Percentiles rank a stretch among this genome's conserved stretches.
phyloP scores from a whole-genome alignment of 1,140 invertebrate species.

The Drosophila truncata region DNA sequence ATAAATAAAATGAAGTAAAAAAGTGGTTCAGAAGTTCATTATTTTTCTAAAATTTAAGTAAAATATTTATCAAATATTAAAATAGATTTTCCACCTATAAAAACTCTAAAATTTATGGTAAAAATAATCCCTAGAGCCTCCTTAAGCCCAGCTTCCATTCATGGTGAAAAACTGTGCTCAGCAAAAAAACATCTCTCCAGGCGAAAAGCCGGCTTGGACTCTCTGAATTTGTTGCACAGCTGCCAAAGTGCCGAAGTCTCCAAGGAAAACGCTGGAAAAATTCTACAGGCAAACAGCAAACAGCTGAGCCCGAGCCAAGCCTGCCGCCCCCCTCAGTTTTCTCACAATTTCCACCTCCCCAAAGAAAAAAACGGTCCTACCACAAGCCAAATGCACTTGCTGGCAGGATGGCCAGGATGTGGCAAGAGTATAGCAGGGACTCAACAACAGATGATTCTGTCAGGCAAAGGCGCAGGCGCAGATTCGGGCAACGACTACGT shows the following conservation, averaged over 20 bases:
- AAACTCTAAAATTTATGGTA: not conserved
- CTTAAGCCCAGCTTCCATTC: not conserved
- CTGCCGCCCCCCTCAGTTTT: not conserved
- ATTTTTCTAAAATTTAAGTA: not conserved
- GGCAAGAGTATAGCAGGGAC: constrained; percentile 23
- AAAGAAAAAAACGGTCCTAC: constrained; percentile 64
- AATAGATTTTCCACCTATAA: not conserved
- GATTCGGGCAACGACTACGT: constrained; percentile 40
- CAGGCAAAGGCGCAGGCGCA: constrained; percentile 57
- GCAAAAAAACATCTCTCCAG: not conserved
- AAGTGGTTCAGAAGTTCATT: too few species aligned
- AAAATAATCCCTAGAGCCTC: not conserved
- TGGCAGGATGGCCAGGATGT: constrained; percentile 37
- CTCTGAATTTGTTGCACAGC: constrained; percentile 69
- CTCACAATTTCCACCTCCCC: not conserved
- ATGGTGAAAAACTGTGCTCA: not conserved
- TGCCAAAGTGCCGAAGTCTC: constrained; percentile 45
- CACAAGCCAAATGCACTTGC: constrained; percentile 80
- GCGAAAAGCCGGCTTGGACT: constrained; percentile 62
- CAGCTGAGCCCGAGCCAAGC: constrained; percentile 57
- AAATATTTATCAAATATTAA: not conserved
- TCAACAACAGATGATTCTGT: constrained; percentile 75
- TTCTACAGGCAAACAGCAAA: constrained; percentile 52
- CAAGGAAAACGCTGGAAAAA: constrained; percentile 34
- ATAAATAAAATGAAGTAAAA: not conserved